Evolutionary conservation across 2,797 vertebrate species (phyloP), one percentile per base, ranked within the genome.

Genomic region (Cheracebus regulus): DNA sequence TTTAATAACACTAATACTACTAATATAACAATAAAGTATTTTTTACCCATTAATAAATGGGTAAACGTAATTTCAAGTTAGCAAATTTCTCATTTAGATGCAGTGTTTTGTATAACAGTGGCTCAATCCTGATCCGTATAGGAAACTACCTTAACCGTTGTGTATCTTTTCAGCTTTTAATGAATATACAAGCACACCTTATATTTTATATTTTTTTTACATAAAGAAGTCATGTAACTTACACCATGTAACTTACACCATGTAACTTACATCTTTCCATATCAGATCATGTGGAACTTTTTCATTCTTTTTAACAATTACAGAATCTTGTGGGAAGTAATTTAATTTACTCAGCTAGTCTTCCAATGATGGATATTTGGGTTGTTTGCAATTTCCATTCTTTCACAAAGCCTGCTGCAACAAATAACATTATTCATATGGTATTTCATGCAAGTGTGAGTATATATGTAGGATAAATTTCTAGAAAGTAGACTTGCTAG

Each of bases 151-250:
- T 22, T 89, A 72, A 36, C 39, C 76, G 67, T 84, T 92, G 48
- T 85, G 26, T 75, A 70, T 89, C 55, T 97, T 97, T 96, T 86
- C 70, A 80, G 52, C 64, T 85, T 96, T 72, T 86, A 75, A 61
- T 82, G 44, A 96, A 57, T 75, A 19, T 70, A 33, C 67, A 94
- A 94, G 28, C n/a, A 58, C 26, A 67, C 52, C 80, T 46, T 50
- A 67, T 82, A 85, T 90, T 75, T 93, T 87, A 24, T 52, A 88
- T 70, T 52, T 96, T 94, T 94, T 94, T 96, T 67, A 92, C 24
- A 76, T 93, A 76, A 87, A 96, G 64, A 80, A 78, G 48, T 90
- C 50, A 48, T 72, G 30, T 4, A 81, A 84, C 22, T 92, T 90
- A 39, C 20, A 73, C 58, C 14, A 92, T 78, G 75, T 96, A 82